These are phyloP conservation scores for Ormyrus thymus DNA, from an alignment of 2,888 invertebrate species.

Conservation along the genomic window DNA sequence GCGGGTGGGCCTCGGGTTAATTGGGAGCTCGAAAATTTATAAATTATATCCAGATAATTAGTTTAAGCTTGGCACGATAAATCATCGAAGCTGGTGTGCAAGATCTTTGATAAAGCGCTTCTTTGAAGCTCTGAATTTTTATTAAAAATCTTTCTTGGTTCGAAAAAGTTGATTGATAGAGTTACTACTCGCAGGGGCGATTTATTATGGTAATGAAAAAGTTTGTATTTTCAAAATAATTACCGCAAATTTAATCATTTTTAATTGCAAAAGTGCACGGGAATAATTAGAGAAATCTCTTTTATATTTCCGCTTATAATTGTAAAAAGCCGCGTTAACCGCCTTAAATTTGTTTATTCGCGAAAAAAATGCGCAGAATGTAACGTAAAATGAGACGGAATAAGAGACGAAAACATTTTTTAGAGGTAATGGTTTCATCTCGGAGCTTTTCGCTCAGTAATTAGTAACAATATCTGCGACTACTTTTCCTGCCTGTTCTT, in stretches of 20 bases:
- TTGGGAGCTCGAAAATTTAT: no score
- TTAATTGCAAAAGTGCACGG: no score
- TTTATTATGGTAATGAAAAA: background rate
- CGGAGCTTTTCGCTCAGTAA: constrained; percentile 63
- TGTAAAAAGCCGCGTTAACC: background rate
- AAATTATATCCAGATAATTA: no score
- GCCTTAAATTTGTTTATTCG: background rate
- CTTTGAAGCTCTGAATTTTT: background rate
- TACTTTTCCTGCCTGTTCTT: constrained; percentile 58
- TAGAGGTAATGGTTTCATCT: constrained; percentile 61
- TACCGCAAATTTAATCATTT: no score
- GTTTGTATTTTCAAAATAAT: background rate
- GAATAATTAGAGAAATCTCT: background rate
- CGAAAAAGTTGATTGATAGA: constrained; percentile 18
- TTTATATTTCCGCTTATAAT: background rate
- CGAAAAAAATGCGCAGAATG: constrained; percentile 7
- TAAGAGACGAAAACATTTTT: constrained; percentile 59
- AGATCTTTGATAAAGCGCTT: background rate
- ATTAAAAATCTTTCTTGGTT: constrained; percentile 9
- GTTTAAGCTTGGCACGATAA: no score
- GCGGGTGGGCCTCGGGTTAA: no score
- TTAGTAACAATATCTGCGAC: constrained; percentile 70
- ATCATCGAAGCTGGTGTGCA: no score
- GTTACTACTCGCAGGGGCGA: background rate
- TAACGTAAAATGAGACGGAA: constrained; percentile 48